Conservation (phyloP, 2,113 vertebrate genomes). For the Gopherus evgoodei region DNA sequence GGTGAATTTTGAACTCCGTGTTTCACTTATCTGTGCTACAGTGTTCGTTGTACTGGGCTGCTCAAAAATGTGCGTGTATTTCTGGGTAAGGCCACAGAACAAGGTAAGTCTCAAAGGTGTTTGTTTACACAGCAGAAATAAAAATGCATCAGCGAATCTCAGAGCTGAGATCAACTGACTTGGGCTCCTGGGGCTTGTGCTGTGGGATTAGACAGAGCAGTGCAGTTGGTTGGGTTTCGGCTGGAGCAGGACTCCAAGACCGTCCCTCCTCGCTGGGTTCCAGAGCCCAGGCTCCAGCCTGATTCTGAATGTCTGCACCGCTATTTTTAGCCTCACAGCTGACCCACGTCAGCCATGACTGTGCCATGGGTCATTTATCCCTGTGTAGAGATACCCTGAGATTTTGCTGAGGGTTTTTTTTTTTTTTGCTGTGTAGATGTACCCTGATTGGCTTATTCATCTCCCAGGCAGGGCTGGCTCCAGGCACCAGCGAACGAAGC, state of each 20-base stretch:
- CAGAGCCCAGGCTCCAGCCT: background rate
- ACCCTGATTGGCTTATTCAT: background rate
- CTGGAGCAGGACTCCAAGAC: too few relatives aligned
- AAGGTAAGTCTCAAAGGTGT: background rate
- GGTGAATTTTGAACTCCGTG: background rate
- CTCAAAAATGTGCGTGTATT: background rate
- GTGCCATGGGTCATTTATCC: background rate
- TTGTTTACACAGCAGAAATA: background rate
- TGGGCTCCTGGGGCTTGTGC: background rate
- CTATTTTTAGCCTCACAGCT: background rate
- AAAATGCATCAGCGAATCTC: background rate
- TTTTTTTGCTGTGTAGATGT: background rate
- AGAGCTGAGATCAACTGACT: background rate
- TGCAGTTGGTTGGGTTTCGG: background rate
- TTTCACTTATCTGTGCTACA: accelerated
- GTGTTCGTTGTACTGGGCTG: background rate
- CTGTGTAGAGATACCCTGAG: background rate
- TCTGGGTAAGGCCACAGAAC: background rate
- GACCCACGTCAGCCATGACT: background rate
- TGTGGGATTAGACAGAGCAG: background rate
- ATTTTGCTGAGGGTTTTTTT: background rate
- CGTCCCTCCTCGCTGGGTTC: background rate
- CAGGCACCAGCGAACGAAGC: too few relatives aligned
- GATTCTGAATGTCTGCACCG: background rate
- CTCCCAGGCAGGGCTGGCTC: background rate